phyloP scores from a whole-genome alignment of 2,797 vertebrate species.

The Paramormyrops hopkinsi region DNA sequence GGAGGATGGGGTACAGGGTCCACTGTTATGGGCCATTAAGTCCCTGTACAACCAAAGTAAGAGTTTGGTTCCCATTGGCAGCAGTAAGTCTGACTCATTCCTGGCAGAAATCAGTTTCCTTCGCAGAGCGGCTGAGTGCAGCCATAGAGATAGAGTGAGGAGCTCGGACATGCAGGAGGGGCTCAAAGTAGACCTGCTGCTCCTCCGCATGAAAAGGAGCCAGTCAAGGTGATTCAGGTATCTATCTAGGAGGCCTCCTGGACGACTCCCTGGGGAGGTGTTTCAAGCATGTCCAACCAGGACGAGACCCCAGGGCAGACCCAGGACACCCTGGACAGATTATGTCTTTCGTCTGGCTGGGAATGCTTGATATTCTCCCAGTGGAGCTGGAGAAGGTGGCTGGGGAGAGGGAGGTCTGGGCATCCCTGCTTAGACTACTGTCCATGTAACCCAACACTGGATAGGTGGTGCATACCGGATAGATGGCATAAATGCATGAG shows the following conservation, averaged over 20 bases:
- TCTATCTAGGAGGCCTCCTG: background rate
- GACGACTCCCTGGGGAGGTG: background rate
- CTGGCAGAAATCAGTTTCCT: background rate
- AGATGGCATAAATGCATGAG: background rate
- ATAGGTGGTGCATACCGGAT: background rate
- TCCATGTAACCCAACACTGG: background rate
- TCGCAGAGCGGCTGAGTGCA: background rate
- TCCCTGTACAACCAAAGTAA: background rate
- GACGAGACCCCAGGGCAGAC: background rate
- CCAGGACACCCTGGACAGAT: background rate
- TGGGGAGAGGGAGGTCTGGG: background rate
- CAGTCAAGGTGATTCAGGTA: background rate
- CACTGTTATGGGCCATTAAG: background rate
- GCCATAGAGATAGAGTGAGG: background rate
- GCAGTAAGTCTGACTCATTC: background rate
- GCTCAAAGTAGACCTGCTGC: background rate
- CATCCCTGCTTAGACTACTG: background rate
- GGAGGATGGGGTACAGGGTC: background rate
- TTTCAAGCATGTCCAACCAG: background rate
- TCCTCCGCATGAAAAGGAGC: background rate
- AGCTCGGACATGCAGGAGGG: background rate
- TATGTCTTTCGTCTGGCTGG: background rate
- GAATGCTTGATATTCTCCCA: background rate
- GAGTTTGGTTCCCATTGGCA: background rate
- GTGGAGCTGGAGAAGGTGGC: background rate